These are phyloP conservation scores for Lerema accius DNA, from an alignment of 1,140 invertebrate species.

Conservation along the genomic window DNA sequence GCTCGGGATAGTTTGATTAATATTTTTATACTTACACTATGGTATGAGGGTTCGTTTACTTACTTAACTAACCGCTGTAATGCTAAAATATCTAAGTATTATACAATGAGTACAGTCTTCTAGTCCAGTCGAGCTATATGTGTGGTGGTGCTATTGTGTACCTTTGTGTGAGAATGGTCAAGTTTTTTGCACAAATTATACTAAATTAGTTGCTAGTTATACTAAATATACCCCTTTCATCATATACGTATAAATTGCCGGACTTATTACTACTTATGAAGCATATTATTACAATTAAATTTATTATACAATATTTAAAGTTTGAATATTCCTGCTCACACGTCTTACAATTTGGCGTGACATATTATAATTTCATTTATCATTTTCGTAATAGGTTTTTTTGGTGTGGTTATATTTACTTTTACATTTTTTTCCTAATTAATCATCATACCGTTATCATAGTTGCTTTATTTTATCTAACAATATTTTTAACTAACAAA, in stretches of 20 bases:
- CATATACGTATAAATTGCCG: slow-evolving; percentile 13
- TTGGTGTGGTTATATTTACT: not conserved
- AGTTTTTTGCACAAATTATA: slow-evolving; percentile 28
- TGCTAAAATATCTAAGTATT: slow-evolving; percentile 45
- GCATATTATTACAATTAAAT: not conserved
- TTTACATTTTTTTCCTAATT: not conserved
- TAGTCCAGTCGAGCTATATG: slow-evolving; percentile 53
- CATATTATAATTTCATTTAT: slow-evolving; percentile 33
- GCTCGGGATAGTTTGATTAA: slow-evolving; percentile 78
- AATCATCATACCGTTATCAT: not conserved
- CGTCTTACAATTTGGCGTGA: slow-evolving; percentile 77
- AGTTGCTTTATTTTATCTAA: slow-evolving; percentile 23
- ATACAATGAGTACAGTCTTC: slow-evolving; percentile 42
- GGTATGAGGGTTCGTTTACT: slow-evolving; percentile 74
- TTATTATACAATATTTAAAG: slow-evolving; percentile 23
- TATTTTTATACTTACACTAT: slow-evolving; percentile 64
- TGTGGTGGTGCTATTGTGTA: slow-evolving; percentile 51
- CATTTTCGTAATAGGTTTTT: slow-evolving; percentile 15
- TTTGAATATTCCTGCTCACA: slow-evolving; percentile 57
- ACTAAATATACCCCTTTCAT: slow-evolving; percentile 21
- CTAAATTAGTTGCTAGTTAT: slow-evolving; percentile 30
- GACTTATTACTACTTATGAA: not conserved
- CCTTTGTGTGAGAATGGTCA: slow-evolving; percentile 54
- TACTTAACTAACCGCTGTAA: slow-evolving; percentile 68
- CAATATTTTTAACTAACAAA: slow-evolving; percentile 18